Conservation (phyloP, 2,113 vertebrate genomes). For the Azemiops feae region DNA sequence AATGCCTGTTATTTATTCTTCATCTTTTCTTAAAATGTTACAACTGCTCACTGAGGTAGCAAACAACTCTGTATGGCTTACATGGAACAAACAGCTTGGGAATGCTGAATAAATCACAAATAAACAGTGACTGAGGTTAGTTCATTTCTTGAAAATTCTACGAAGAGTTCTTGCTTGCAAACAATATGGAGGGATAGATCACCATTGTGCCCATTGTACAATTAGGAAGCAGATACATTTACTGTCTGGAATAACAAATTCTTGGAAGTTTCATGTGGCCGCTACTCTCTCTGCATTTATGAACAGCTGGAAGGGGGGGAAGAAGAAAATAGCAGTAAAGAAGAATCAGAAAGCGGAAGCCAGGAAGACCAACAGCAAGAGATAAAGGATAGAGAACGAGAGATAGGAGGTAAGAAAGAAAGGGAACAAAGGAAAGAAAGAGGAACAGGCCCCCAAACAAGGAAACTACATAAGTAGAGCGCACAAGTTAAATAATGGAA, state of each 20-base stretch:
- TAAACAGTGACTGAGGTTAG: constrained; percentile 17
- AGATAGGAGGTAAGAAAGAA: too few relatives aligned
- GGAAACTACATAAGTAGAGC: too few relatives aligned
- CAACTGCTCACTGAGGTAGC: neutral
- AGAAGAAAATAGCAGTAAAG: too few relatives aligned
- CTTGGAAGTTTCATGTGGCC: neutral
- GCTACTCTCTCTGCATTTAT: neutral
- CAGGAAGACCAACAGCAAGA: too few relatives aligned
- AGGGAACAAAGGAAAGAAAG: too few relatives aligned
- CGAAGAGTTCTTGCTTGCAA: neutral
- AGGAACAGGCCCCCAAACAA: too few relatives aligned
- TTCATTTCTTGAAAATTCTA: neutral
- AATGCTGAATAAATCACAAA: constrained; percentile 9
- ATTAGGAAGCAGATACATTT: neutral
- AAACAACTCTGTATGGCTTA: neutral
- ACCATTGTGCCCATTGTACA: neutral
- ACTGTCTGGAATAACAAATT: neutral
- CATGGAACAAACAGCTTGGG: neutral
- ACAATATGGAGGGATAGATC: neutral
- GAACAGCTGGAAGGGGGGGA: too few relatives aligned
- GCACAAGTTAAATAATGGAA: too few relatives aligned
- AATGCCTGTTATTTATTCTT: neutral
- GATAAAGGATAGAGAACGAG: too few relatives aligned
- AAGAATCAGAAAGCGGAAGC: too few relatives aligned
- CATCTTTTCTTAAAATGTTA: constrained; percentile 17